phyloP scores from a whole-genome alignment of 2,888 invertebrate genomes.

The Chorisops tibialis region DNA sequence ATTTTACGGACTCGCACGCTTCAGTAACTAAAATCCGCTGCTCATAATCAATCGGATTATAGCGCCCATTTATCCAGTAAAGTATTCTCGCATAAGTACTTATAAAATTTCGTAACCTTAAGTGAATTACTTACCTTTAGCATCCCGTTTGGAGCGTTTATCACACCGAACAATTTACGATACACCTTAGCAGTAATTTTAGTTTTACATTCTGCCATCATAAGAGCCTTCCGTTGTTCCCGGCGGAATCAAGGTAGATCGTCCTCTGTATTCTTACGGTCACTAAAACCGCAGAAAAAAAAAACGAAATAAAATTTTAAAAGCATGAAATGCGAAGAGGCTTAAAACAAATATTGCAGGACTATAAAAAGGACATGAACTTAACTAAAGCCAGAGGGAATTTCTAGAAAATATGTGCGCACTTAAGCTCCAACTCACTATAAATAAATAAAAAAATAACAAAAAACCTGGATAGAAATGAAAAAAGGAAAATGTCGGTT shows the following conservation, averaged over 20 bases:
- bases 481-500: no score
- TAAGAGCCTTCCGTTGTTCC: conserved; percentile 10
- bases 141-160: conserved; percentile 3
- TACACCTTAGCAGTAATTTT: conserved; percentile 2
- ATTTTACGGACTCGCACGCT: conserved; percentile 13
- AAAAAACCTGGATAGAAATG: no score
- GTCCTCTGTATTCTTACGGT: background rate
- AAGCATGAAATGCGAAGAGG: conserved; percentile 9
- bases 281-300: background rate
- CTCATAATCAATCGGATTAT: conserved; percentile 17
- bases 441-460: background rate
- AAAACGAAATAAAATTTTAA: conserved; percentile 11
- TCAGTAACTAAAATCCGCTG: background rate
- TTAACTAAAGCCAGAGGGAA: background rate
- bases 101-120: background rate
- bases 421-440: conserved; percentile 8
- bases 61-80: conserved; percentile 14
- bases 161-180: conserved; percentile 14
- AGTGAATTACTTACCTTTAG: conserved; percentile 16
- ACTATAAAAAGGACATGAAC: conserved; percentile 1
- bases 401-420: conserved; percentile 13
- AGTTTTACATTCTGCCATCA: conserved; percentile 17
- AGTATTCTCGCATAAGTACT: background rate
- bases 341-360: background rate
- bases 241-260: no score